phyloP scores from a whole-genome alignment of 1,140 invertebrate species.

The Babylonia areolata region DNA sequence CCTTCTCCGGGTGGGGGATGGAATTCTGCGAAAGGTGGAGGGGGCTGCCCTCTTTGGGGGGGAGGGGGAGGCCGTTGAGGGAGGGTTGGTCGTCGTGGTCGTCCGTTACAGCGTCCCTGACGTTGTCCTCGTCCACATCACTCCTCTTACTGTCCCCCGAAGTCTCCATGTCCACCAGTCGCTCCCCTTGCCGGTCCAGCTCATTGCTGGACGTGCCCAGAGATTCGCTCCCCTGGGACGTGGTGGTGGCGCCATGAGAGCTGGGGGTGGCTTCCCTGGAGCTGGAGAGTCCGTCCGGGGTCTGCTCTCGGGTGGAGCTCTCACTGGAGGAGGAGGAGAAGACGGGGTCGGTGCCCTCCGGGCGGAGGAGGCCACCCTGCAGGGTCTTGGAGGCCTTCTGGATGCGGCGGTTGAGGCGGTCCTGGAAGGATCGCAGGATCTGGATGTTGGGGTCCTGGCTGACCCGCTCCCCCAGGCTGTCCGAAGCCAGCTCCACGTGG shows the following conservation, averaged over 20 bases:
- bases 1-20: not conserved
- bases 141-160: not conserved
- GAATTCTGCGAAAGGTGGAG: not conserved
- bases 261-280: conserved; percentile 33
- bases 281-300: conserved; percentile 24
- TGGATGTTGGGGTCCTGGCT: conserved; percentile 29
- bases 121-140: not conserved
- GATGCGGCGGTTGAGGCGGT: conserved; percentile 36
- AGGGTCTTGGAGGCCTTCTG: conserved; percentile 34
- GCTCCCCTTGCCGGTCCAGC: not conserved
- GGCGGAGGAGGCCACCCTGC: conserved; percentile 31
- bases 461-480: conserved; percentile 1
- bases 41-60: not conserved
- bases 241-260: not conserved
- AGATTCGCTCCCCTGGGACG: conserved; percentile 22
- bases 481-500: conserved; percentile 26
- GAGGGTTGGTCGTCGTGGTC: not conserved
- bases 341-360: conserved; percentile 34
- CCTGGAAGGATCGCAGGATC: conserved; percentile 33
- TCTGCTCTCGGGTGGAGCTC: conserved; percentile 33
- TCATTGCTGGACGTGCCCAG: conserved; percentile 19
- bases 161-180: not conserved
- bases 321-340: conserved; percentile 28
- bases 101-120: not conserved
- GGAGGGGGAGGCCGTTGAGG: not conserved